A percentile compares a stretch with the other conserved stretches of the same genome.
Evolutionary conservation across 2,113 vertebrate species (phyloP).

Genomic region (Noturus placidus): DNA sequence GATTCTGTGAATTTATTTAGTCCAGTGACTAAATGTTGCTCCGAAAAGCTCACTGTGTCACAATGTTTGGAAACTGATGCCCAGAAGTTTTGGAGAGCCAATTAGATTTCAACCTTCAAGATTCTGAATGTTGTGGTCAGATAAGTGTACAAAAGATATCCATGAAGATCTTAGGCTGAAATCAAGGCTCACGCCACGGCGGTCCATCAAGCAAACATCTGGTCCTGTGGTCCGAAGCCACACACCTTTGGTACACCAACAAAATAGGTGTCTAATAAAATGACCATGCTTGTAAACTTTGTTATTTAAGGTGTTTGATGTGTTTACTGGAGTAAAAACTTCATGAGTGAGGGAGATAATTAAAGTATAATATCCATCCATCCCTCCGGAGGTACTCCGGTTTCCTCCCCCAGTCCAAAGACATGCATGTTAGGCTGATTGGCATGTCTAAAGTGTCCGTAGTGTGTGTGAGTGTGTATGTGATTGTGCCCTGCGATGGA

Average conservation of each 20-base stretch:
- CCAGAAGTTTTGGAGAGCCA: background rate
- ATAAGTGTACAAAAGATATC: background rate
- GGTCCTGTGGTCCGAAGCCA: background rate
- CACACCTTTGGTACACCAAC: background rate
- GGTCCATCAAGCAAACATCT: background rate
- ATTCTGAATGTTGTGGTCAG: background rate
- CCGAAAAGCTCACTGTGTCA: background rate
- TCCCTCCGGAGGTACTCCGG: too few species aligned
- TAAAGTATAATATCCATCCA: background rate
- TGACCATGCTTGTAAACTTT: background rate
- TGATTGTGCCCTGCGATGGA: too few species aligned
- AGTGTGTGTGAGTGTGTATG: too few species aligned
- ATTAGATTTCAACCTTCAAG: background rate
- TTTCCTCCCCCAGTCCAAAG: too few species aligned
- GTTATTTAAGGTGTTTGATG: background rate
- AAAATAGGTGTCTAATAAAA: background rate
- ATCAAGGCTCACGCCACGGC: too few species aligned
- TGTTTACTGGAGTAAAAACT: background rate
- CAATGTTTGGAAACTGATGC: background rate
- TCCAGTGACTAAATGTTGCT: background rate
- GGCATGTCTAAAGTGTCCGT: too few species aligned
- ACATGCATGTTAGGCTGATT: too few species aligned
- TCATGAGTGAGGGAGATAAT: background rate
- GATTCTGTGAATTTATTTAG: background rate
- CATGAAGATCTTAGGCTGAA: background rate